These are phyloP conservation scores for Agrotis exclamationis DNA, from an alignment of 2,888 invertebrate species.

Conservation along the genomic window DNA sequence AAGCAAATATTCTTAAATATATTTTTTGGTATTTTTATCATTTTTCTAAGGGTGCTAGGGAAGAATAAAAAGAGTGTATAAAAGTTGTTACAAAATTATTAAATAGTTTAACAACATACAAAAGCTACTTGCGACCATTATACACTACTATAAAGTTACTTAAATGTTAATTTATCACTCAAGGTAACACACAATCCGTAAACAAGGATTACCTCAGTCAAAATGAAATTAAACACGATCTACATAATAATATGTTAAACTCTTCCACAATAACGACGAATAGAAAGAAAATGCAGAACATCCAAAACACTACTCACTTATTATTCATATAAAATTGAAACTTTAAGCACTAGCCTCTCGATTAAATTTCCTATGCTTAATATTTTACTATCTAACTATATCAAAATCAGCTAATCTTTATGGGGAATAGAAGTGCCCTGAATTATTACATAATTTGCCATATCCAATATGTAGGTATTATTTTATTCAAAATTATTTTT, in stretches of 20 bases:
- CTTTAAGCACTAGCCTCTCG: slow-evolving; percentile 75
- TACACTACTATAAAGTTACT: slow-evolving; percentile 83
- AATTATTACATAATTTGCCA: slow-evolving; percentile 61
- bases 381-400: slow-evolving; percentile 68
- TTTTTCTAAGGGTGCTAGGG: slow-evolving; percentile 88
- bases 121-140: slow-evolving; percentile 87
- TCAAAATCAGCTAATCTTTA: slow-evolving; percentile 70
- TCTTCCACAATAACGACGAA: slow-evolving; percentile 73
- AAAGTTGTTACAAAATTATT: slow-evolving; percentile 90
- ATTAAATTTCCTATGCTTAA: slow-evolving; percentile 66
- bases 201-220: slow-evolving; percentile 79
- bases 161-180: slow-evolving; percentile 85
- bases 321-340: slow-evolving; percentile 71
- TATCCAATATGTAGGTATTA: slow-evolving; percentile 53
- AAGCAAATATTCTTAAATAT: slow-evolving; percentile 63
- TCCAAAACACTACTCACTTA: slow-evolving; percentile 69
- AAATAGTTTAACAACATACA: slow-evolving; percentile 90
- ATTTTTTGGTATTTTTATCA: slow-evolving; percentile 64
- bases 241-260: slow-evolving; percentile 56
- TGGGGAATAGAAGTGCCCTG: slow-evolving; percentile 71
- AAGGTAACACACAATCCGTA: slow-evolving; percentile 81
- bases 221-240: slow-evolving; percentile 76
- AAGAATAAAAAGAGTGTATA: slow-evolving; percentile 91
- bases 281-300: slow-evolving; percentile 70
- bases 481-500: slow-evolving; percentile 48